phyloP scores from a whole-genome alignment of 1,140 invertebrate species.

The Apocrypta bakeri region DNA sequence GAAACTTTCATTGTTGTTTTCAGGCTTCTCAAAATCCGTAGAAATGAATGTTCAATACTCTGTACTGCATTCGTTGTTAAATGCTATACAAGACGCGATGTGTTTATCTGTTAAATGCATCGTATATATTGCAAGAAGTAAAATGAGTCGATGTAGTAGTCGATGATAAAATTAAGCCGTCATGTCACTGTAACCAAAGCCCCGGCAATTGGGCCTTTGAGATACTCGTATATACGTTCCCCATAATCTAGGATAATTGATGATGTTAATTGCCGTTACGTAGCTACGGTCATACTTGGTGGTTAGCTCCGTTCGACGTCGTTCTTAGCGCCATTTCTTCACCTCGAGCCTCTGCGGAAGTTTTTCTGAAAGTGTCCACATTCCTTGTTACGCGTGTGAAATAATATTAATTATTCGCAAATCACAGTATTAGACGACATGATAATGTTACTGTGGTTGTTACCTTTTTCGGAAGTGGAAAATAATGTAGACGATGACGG shows the following conservation, averaged over 20 bases:
- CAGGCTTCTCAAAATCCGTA: not conserved
- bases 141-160: not conserved
- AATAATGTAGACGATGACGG: constrained; percentile 80
- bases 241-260: not conserved
- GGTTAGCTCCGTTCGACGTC: constrained; percentile 54
- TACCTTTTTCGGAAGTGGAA: constrained; percentile 81
- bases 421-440: too few relatives aligned
- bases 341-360: constrained; percentile 54
- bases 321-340: constrained; percentile 64
- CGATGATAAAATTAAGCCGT: not conserved
- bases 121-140: not conserved
- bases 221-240: not conserved
- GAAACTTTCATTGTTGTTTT: constrained; percentile 6
- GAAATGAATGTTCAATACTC: constrained; percentile 14
- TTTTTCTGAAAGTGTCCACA: constrained; percentile 61
- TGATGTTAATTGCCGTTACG: not conserved
- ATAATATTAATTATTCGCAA: too few relatives aligned
- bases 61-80: constrained; percentile 1
- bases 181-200: not conserved
- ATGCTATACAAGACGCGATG: constrained; percentile 52
- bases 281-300: constrained; percentile 65
- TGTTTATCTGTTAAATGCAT: constrained; percentile 32
- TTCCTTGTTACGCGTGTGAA: constrained; percentile 24
- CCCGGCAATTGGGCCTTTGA: constrained; percentile 25
- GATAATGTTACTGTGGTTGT: constrained; percentile 48